Evolutionary conservation across 2,797 vertebrate genomes (phyloP), one percentile per base, ranked within the genome.

Genomic region (Danionella dracula): DNA sequence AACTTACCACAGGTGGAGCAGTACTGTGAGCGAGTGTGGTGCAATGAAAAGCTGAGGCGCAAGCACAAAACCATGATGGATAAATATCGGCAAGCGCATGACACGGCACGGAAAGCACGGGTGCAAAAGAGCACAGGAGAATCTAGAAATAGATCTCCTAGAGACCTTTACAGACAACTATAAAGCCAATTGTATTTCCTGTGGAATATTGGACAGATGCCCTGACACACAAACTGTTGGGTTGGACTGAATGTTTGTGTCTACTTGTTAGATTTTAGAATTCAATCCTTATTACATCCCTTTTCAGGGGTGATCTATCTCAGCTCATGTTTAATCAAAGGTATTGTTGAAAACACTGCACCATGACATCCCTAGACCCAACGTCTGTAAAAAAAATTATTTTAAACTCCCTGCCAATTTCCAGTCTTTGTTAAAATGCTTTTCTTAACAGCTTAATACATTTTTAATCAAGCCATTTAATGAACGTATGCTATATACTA

Each of bases 1-100:
- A 93, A 86, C 66, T 82, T 92, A 50, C 90, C 85, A 1, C 86
- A 87, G 0, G 89, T 93, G 75, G 92, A 97, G 70, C 93, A 96
- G 79, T 94, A 96, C 85, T 98, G 95, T 0, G 87, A 95, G 75
- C 91, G 89, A 0, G 85, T 96, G 78, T 96, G 95, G 94, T 95
- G 95, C 35, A 82, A 90, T 0, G 91, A 91, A 35, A 89, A 89
- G 54, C 81, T 91, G 31, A 85, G 85, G 55, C 84, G 85, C 76
- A 92, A 91, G 60, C 88, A 91, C 83, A 95, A 94, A 78, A 76
- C 85, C 83, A 88, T 90, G 78, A 82, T 91, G 76, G 89, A 89
- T 83, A 98, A 95, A 79, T 91, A 90, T 8, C 80, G 83, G 1
- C 89, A 95, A 85, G 91, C 89, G 0, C 70, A 90, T 70, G 93